phyloP scores from a whole-genome alignment of 2,113 vertebrate genomes.

The Cromileptes altivelis region DNA sequence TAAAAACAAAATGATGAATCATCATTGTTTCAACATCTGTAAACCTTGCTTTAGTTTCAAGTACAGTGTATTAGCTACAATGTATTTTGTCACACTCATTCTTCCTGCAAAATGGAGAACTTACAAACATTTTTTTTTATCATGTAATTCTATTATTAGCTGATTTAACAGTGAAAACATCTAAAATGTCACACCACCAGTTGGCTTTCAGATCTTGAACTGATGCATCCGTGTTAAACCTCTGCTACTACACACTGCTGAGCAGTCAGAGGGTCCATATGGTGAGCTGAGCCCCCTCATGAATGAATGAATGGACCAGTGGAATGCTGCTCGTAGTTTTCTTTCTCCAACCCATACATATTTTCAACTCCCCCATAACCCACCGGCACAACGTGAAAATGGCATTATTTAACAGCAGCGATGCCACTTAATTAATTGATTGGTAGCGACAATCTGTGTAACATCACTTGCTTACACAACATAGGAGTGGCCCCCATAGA shows the following conservation, averaged over 20 bases:
- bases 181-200: background rate
- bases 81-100: background rate
- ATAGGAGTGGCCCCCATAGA: slow-evolving; percentile 47
- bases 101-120: slow-evolving; percentile 17
- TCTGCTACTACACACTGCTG: slow-evolving; percentile 8
- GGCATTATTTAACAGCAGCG: slow-evolving; percentile 44
- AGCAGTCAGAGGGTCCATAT: slow-evolving; percentile 63
- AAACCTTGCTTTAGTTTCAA: background rate
- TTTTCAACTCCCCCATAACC: slow-evolving; percentile 1
- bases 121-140: background rate
- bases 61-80: background rate
- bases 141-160: background rate
- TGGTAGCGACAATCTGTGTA: slow-evolving; percentile 58
- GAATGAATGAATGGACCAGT: slow-evolving; percentile 70
- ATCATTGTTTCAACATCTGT: background rate
- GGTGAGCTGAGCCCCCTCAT: slow-evolving; percentile 50
- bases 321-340: slow-evolving; percentile 70
- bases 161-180: background rate
- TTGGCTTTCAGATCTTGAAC: slow-evolving; percentile 11
- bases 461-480: slow-evolving; percentile 64
- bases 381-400: slow-evolving; percentile 4
- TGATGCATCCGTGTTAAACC: slow-evolving; percentile 7
- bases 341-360: slow-evolving; percentile 35
- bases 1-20: background rate
- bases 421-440: slow-evolving; percentile 52